Base-by-base conservation (phyloP, 2,797 vertebrate genomes). In the Microchirus variegatus region DNA sequence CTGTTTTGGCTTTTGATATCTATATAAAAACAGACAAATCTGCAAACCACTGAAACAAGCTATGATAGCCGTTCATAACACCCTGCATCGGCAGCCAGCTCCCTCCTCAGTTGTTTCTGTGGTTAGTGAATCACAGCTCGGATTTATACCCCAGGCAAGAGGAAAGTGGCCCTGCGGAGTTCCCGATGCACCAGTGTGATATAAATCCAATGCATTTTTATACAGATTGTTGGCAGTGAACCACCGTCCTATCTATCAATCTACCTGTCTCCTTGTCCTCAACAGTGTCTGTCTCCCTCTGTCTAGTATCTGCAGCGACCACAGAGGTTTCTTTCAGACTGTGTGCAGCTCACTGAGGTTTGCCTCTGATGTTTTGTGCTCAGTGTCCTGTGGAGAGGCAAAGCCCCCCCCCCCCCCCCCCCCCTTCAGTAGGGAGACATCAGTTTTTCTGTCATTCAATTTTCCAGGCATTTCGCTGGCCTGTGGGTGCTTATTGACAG, bases 141-240 rank as follows among this genome's bases (percentile, higher is more conserved):
- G 41, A 79, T 81, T 79, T 78, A 80, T 61, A 51, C 43, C 31
- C 49, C 41, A 73, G 35, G 40, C 53, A 61, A 55, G 17, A 58
- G n/a, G 38, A 57, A 57, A 51, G 62, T 56, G 42, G 67, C 62
- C 46, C 55, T 49, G 72, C 60, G 50, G 61, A 55, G 41, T 22
- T 63, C 70, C 53, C 78, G 73, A 89, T 81, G 52, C 78, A 69
- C 56, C 50, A 36, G 65, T 47, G 50, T 68, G 69, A 83, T 80
- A 81, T 75, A 63, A 73, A 67, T 66, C 35, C 59, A 66, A 18
- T 63, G 42, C 52, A 59, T 61, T 59, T 48, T 59, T 64, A 59
- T 72, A 65, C 46, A 53, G 47, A 67, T 47, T 5, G 22, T 47
- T 50, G 31, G 53, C 38, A 53, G 50, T 44, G 43, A 22, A 64